A percentile compares a stretch with the other conserved stretches of the same genome.
Evolutionary conservation across 37 sponge, comb jelly and placozoan species (phyloP).

Genomic region (Haliclona indistincta): DNA sequence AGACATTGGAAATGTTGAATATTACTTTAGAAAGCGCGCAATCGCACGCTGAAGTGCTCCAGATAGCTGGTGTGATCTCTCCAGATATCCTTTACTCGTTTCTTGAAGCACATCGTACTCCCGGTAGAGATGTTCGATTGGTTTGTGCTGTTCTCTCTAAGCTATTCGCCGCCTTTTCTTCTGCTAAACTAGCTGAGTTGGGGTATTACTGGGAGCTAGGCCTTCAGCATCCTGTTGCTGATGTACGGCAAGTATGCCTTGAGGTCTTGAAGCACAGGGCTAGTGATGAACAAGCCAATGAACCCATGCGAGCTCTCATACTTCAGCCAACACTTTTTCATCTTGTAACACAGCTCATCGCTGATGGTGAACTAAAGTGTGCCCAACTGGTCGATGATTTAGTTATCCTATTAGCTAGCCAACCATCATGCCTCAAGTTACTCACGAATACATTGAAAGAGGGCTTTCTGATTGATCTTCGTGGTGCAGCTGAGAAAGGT

Average conservation of each 20-base stretch:
- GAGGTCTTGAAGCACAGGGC: slow-evolving; percentile 2
- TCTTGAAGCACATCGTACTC: neutral
- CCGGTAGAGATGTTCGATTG: slow-evolving; percentile 2
- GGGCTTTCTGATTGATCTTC: slow-evolving; percentile 41
- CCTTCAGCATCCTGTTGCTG: slow-evolving; percentile 40
- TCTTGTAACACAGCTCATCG: slow-evolving; percentile 53
- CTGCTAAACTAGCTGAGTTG: slow-evolving; percentile 5
- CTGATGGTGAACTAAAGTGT: slow-evolving; percentile 43
- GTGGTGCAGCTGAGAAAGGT: slow-evolving; percentile 14
- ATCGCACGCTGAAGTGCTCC: slow-evolving; percentile 8
- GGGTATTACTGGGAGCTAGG: slow-evolving; percentile 55
- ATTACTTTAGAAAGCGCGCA: slow-evolving; percentile 31
- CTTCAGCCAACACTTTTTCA: slow-evolving; percentile 64
- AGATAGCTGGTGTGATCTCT: slow-evolving; percentile 9
- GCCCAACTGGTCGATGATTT: slow-evolving; percentile 37
- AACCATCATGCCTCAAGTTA: neutral
- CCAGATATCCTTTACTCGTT: slow-evolving; percentile 34
- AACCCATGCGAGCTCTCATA: slow-evolving; percentile 1
- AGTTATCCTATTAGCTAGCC: slow-evolving; percentile 11
- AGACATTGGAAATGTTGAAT: slow-evolving; percentile 43
- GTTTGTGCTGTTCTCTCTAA: slow-evolving; percentile 51
- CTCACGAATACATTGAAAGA: slow-evolving; percentile 5
- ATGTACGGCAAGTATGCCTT: slow-evolving; percentile 35
- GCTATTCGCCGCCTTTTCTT: slow-evolving; percentile 37
- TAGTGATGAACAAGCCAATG: neutral